Evolutionary conservation across 1,140 invertebrate genomes (phyloP).

Genomic region (Calosoma granatense): DNA sequence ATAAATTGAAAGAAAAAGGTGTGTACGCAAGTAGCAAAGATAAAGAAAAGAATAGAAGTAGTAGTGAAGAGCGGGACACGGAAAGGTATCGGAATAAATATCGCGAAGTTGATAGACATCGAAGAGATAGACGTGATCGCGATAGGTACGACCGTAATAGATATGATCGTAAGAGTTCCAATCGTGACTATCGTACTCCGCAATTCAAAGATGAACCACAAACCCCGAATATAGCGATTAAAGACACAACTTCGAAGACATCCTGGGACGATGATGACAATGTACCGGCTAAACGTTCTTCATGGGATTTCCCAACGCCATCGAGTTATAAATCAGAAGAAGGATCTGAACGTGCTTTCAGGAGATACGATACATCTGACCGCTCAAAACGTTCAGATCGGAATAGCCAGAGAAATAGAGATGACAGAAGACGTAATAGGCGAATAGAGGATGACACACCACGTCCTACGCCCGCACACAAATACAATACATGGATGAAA

Average conservation of each 20-base stretch:
- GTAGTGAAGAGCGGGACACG: conserved; percentile 24
- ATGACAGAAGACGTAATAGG: conserved; percentile 30
- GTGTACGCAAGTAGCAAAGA: conserved; percentile 45
- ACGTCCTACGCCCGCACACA: conserved; percentile 75
- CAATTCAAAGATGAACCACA: conserved; percentile 67
- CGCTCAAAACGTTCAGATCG: conserved; percentile 17
- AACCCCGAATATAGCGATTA: conserved; percentile 62
- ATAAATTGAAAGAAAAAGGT: conserved; percentile 35
- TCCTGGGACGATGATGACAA: conserved; percentile 78
- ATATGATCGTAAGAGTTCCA: conserved; percentile 25
- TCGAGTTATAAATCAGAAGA: conserved; percentile 39
- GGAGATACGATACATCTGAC: conserved; percentile 26
- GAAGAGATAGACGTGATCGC: conserved; percentile 22
- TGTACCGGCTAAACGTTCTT: conserved; percentile 53
- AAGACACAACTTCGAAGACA: conserved; percentile 62
- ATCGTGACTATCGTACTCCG: conserved; percentile 55
- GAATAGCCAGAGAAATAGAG: conserved; percentile 12
- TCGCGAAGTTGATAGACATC: conserved; percentile 29
- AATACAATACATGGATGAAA: conserved; percentile 69
- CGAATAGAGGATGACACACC: conserved; percentile 56
- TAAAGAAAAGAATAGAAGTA: conserved; percentile 28
- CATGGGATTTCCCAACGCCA: conserved; percentile 91
- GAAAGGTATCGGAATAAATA: conserved; percentile 26
- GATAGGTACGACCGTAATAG: conserved; percentile 20
- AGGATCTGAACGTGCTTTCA: conserved; percentile 36